Conservation (phyloP, 2,888 invertebrate genomes). For the Dermolepida albohirtum region DNA sequence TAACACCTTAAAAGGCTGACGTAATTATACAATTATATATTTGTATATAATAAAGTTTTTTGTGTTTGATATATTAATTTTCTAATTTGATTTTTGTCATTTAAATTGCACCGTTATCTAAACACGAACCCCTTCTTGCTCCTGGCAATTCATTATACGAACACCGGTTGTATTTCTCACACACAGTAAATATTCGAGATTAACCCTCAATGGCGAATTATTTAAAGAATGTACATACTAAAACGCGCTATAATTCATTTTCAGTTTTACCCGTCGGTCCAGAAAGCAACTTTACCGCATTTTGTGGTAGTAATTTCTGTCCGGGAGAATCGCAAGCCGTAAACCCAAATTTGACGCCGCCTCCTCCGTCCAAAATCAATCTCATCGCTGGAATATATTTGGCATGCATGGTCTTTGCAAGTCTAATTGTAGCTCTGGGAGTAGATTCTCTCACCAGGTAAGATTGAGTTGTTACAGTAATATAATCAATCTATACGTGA, state of each 20-base stretch:
- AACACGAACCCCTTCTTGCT: neutral
- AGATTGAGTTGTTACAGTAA: slow-evolving; percentile 37
- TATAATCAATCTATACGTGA: neutral
- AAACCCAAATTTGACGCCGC: slow-evolving; percentile 79
- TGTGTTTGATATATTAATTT: too few species aligned
- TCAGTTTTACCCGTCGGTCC: slow-evolving; percentile 28
- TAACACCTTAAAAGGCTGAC: too few species aligned
- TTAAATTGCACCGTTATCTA: neutral
- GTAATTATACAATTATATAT: too few species aligned
- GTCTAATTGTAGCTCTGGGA: slow-evolving; percentile 79
- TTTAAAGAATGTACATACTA: too few species aligned
- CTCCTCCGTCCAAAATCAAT: slow-evolving; percentile 79
- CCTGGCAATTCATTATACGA: neutral
- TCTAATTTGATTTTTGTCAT: too few species aligned
- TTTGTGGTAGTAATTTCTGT: slow-evolving; percentile 83
- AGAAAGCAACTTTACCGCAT: slow-evolving; percentile 53
- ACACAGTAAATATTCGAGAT: neutral
- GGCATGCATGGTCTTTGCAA: slow-evolving; percentile 81
- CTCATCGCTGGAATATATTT: slow-evolving; percentile 85
- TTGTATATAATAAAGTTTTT: neutral
- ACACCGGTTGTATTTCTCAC: neutral
- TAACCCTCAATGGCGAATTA: too few species aligned
- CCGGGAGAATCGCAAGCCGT: slow-evolving; percentile 64
- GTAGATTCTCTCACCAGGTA: slow-evolving; percentile 86
- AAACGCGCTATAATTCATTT: slow-evolving; percentile 28